phyloP scores from a whole-genome alignment of 2,797 vertebrate species.

The Macroramphosus scolopax region DNA sequence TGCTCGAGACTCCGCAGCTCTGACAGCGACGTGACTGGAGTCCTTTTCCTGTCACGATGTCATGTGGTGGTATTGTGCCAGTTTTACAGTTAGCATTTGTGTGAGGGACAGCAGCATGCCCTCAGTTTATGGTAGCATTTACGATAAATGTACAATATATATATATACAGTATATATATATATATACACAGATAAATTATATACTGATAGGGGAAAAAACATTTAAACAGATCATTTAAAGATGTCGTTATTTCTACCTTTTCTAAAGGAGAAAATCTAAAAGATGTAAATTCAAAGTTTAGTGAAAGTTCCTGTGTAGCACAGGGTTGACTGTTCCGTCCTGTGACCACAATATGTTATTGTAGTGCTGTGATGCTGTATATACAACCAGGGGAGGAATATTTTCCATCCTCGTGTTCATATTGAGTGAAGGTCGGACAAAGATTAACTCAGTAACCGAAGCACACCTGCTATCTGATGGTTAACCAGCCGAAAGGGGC shows the following conservation, averaged over 20 bases:
- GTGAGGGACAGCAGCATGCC: slow-evolving; percentile 70
- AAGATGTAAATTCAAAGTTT: slow-evolving; percentile 32
- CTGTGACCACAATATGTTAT: slow-evolving; percentile 62
- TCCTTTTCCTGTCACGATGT: slow-evolving; percentile 63
- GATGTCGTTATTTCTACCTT: slow-evolving; percentile 31
- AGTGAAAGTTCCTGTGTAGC: slow-evolving; percentile 61
- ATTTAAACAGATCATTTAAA: slow-evolving; percentile 45
- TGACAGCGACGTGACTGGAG: slow-evolving; percentile 43
- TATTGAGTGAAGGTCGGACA: slow-evolving; percentile 8
- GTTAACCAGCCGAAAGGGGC: slow-evolving; percentile 18
- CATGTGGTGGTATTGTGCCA: slow-evolving; percentile 73
- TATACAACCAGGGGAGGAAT: slow-evolving; percentile 24
- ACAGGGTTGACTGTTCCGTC: slow-evolving; percentile 60
- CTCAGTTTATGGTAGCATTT: slow-evolving; percentile 74
- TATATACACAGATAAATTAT: slow-evolving; percentile 32
- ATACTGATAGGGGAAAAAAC: slow-evolving; percentile 26
- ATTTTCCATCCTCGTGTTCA: slow-evolving; percentile 30
- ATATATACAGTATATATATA: neutral
- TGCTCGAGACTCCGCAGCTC: slow-evolving; percentile 40
- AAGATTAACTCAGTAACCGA: too few species aligned
- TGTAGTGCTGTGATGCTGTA: slow-evolving; percentile 65
- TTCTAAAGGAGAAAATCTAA: slow-evolving; percentile 33
- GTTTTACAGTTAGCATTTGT: slow-evolving; percentile 68
- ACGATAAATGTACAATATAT: slow-evolving; percentile 54
- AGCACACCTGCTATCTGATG: slow-evolving; percentile 7